These are phyloP conservation scores for Magallana gigas DNA, from an alignment of 1,140 invertebrate species.

Conservation along the genomic window DNA sequence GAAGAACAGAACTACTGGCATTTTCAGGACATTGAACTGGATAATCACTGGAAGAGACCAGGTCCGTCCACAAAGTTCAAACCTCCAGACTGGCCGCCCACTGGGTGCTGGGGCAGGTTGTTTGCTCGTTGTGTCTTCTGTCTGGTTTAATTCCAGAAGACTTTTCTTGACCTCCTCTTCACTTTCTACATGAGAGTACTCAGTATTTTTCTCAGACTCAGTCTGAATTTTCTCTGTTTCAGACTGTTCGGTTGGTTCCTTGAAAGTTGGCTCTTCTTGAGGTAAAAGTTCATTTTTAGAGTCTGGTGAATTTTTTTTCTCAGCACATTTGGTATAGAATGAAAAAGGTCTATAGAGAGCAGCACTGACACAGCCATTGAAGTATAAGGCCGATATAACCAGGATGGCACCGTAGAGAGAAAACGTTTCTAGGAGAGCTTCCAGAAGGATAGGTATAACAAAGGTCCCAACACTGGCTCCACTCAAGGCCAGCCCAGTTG, in stretches of 20 bases:
- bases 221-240: slow-evolving; percentile 33
- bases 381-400: slow-evolving; percentile 61
- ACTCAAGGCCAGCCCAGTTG: slow-evolving; percentile 72
- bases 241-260: not conserved
- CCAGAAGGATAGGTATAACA: slow-evolving; percentile 69
- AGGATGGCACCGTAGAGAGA: slow-evolving; percentile 60
- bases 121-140: not conserved
- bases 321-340: slow-evolving; percentile 41
- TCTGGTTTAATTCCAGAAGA: not conserved
- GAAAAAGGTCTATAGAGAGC: slow-evolving; percentile 59
- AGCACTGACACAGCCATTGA: slow-evolving; percentile 59
- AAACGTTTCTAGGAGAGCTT: slow-evolving; percentile 67
- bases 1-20: slow-evolving; percentile 65
- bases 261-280: not conserved
- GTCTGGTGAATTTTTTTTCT: not conserved
- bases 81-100: not conserved
- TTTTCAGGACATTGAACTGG: slow-evolving; percentile 68
- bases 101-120: not conserved
- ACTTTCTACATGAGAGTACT: not conserved
- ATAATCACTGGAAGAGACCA: slow-evolving; percentile 56
- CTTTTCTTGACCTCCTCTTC: slow-evolving; percentile 12
- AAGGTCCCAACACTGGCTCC: slow-evolving; percentile 71
- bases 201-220: not conserved
- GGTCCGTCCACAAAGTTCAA: slow-evolving; percentile 44
- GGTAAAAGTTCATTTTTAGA: not conserved